Evolutionary conservation across 2,113 vertebrate species (phyloP), one percentile per base, ranked within the genome.

Genomic region (Microtus montanus): DNA sequence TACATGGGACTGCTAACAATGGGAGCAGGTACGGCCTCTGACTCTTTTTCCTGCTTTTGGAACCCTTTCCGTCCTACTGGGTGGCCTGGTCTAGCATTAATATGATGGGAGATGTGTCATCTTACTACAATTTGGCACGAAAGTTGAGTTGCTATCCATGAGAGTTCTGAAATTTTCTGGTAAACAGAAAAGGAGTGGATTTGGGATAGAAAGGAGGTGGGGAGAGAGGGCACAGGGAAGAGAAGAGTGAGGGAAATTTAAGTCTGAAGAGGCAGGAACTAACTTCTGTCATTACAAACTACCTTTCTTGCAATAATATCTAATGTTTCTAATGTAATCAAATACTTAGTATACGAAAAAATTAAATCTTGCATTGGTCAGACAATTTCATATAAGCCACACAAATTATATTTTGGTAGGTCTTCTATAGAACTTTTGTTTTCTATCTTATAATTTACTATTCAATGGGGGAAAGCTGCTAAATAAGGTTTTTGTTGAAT

Each of bases 81-180:
- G 7, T 19, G 15, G 33, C 68, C 68, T 70, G 35, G 15, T 70
- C 15, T 35, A n/a, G 33, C 12, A 35, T n/a, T 70, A 8, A 70
- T 70, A 35, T n/a, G 33, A 70, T n/a, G 15, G 33, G 15, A 19
- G 15, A 15, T 70, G 33, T 7, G 35, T 70, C 3, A 7, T n/a
- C 14, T 35, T 70, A 70, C 7, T 70, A 6, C 33, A 19, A n/a
- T 17, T n/a, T n/a, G 14, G 7, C 7, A 70, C 0, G 33, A 35
- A n/a, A 17, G 5, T n/a, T 19, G 2, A 1, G 7, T n/a, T 13
- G 7, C 19, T 19, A n/a, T 70, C 33, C 2, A 15, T n/a, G 33
- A 7, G 33, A n/a, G 68, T 33, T 70, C 35, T 70, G 35, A 12
- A 70, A 70, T 70, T 70, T n/a, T 9, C 68, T 70, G 35, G 33